A percentile compares a stretch with the other conserved stretches of the same genome.
Evolutionary conservation across 1,140 invertebrate genomes (phyloP).

Genomic region (Calliopsis andreniformis): DNA sequence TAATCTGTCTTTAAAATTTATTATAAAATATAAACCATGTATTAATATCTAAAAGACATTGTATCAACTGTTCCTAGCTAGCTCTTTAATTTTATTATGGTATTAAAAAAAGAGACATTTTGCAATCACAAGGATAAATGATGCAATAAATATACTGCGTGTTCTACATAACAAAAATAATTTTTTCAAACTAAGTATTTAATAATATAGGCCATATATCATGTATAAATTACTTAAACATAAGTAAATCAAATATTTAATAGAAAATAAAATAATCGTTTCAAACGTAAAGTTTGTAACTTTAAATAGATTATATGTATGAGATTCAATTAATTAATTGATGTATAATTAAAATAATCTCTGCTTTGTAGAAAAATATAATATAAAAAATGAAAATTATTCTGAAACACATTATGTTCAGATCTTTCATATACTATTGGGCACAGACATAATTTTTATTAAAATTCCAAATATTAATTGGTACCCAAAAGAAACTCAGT

Average conservation of each 20-base stretch:
- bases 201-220: constrained; percentile 46
- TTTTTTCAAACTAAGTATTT: constrained; percentile 15
- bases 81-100: constrained; percentile 2
- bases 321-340: constrained; percentile 28
- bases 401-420: not conserved
- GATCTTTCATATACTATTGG: not conserved
- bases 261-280: constrained; percentile 10
- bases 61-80: not conserved
- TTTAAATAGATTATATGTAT: not conserved
- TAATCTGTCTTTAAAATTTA: not conserved
- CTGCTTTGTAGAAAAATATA: not conserved
- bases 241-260: not conserved
- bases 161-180: not conserved
- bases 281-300: not conserved
- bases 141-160: not conserved
- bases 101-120: constrained; percentile 29
- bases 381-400: not conserved
- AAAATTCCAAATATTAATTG: constrained; percentile 14
- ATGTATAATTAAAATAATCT: constrained; percentile 14
- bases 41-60: not conserved
- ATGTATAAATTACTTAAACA: constrained; percentile 16
- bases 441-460: not conserved
- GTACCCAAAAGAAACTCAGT: constrained; percentile 30
- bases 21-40: constrained; percentile 24
- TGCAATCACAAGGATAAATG: not conserved